These are phyloP conservation scores for Myotis davidii DNA, from an alignment of 2,113 vertebrate genomes.

Conservation along the genomic window DNA sequence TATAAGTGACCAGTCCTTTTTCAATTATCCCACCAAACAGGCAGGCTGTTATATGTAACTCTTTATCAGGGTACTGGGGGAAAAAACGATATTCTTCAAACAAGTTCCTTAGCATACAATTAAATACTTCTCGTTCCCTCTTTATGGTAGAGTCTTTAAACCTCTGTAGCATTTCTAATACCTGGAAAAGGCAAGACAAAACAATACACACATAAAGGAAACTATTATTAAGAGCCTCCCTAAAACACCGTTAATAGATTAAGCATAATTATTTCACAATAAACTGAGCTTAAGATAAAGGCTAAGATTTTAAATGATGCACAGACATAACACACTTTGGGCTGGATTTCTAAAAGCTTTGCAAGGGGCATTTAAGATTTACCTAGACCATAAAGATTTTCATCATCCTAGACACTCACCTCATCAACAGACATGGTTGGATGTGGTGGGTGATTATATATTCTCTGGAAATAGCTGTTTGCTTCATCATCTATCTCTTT, in stretches of 20 bases:
- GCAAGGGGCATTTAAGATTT: not conserved
- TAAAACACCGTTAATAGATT: conserved; percentile 9
- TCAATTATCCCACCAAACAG: conserved; percentile 99
- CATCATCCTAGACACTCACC: conserved; percentile 84
- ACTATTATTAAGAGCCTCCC: conserved; percentile 38
- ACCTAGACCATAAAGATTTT: not conserved
- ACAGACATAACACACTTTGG: not conserved
- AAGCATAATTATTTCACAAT: not conserved
- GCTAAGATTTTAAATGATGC: not conserved
- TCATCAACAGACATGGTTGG: conserved; percentile 99
- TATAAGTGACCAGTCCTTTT: conserved; percentile 98
- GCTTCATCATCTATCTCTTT: conserved; percentile 99
- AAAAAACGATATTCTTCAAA: conserved; percentile 99
- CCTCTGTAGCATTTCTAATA: conserved; percentile 98
- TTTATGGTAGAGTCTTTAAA: conserved; percentile 99
- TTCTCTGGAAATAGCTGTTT: conserved; percentile 99
- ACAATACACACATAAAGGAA: not conserved
- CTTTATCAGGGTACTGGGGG: conserved; percentile 98
- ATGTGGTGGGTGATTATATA: conserved; percentile 99
- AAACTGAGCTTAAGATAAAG: not conserved
- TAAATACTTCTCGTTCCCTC: conserved; percentile 98
- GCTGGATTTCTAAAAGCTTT: conserved; percentile 23
- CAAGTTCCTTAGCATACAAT: conserved; percentile 98
- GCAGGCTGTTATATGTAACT: conserved; percentile 99
- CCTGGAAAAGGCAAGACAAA: conserved; percentile 84